phyloP scores from a whole-genome alignment of 1,140 invertebrate species.

The Bombus impatiens region DNA sequence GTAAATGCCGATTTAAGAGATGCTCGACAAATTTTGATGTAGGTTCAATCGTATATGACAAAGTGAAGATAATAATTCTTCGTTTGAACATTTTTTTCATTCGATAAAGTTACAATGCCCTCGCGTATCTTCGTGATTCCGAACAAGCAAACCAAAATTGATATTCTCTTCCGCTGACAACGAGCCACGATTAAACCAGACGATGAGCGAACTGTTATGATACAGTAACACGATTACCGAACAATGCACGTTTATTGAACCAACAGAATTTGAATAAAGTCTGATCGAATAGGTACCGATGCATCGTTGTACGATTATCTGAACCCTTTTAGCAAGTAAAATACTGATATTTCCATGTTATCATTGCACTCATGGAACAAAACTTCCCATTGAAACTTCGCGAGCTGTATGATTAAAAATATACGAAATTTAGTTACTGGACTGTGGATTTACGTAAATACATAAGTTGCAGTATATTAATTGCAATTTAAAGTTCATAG shows the following conservation, averaged over 20 bases:
- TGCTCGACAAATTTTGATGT: not conserved
- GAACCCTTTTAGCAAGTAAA: not conserved
- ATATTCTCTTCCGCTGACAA: not conserved
- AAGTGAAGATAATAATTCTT: not conserved
- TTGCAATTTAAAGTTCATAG: not conserved
- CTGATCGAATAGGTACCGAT: not conserved
- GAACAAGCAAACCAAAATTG: not conserved
- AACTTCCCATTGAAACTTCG: not conserved
- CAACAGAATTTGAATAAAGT: not conserved
- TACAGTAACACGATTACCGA: constrained; percentile 14
- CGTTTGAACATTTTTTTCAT: not conserved
- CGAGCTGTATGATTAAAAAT: not conserved
- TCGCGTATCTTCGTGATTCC: not conserved
- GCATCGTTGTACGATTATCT: not conserved
- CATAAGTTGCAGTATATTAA: not conserved
- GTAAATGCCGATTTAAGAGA: too few relatives aligned
- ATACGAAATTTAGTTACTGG: not conserved
- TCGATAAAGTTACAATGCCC: not conserved
- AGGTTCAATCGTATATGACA: not conserved
- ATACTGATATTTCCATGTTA: not conserved
- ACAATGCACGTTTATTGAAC: constrained; percentile 19
- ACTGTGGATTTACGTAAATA: not conserved
- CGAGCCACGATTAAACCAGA: constrained; percentile 6
- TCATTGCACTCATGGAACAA: not conserved
- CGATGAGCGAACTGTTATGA: constrained; percentile 1